A percentile compares a stretch with the other conserved stretches of the same genome.
Conservation (phyloP, 2,113 vertebrate genomes). For the Lepisosteus oculatus region DNA sequence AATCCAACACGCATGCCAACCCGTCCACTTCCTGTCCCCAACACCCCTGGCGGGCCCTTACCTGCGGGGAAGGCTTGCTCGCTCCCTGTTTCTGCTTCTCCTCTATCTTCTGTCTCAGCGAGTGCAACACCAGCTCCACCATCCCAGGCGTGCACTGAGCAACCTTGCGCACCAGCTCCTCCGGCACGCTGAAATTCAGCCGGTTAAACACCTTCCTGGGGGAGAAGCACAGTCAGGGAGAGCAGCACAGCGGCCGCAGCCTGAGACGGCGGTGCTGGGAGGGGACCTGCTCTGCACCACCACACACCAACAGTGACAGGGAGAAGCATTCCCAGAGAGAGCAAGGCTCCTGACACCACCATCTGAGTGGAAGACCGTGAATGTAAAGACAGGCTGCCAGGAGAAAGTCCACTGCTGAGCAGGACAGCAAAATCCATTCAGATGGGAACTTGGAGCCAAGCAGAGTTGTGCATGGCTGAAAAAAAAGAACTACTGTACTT, state of each 20-base stretch:
- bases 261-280: neutral
- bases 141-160: slow-evolving; percentile 48
- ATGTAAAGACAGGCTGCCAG: too few species aligned
- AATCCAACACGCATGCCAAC: too few species aligned
- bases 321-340: too few species aligned
- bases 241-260: neutral
- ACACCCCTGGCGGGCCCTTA: slow-evolving; percentile 4
- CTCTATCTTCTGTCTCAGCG: slow-evolving; percentile 54
- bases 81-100: slow-evolving; percentile 43
- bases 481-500: too few species aligned
- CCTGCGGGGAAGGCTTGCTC: slow-evolving; percentile 46
- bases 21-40: too few species aligned
- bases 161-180: slow-evolving; percentile 48
- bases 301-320: neutral
- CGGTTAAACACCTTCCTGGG: slow-evolving; percentile 63
- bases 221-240: neutral
- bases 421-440: too few species aligned
- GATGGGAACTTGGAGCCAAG: too few species aligned
- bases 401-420: too few species aligned
- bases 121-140: slow-evolving; percentile 61
- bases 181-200: slow-evolving; percentile 55
- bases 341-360: too few species aligned
- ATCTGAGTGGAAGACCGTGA: too few species aligned
- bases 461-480: too few species aligned
- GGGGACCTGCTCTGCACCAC: too few species aligned